Evolutionary conservation across 1,140 invertebrate genomes (phyloP), one percentile per base, ranked within the genome.

Genomic region (Lucilia sericata): DNA sequence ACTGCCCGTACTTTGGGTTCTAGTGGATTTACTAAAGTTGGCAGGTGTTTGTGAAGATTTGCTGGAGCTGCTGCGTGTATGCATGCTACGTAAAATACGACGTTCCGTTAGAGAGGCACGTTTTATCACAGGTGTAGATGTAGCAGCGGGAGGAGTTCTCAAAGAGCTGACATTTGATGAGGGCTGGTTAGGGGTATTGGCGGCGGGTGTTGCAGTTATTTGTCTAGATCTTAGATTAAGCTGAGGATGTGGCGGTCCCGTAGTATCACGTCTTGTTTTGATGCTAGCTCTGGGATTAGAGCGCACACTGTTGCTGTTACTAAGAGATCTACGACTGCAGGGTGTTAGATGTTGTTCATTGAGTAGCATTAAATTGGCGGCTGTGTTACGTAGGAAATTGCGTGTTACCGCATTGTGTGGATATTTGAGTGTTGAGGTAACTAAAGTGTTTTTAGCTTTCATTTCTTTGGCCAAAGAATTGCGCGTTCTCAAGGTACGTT

Each of bases 401-500:
- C 82, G 21, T n/a, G 82, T 83, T 14, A 84, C 84, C 9, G 76
- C 60, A 21, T 81, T 78, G 19, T 60, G 81, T 0, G 49, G 81
- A 30, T 65, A 49, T 13, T 83, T 70, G 4, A 70, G 60, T 47
- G 81, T 17, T 30, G 82, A 13, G 19, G 74, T 17, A 12, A 78
- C 74, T 14, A 85, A 49, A 17, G 85, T 36, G 9, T 70, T 36
- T 65, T 85, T 85, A 17, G 85, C 85, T 83, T 85, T 85, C 47
- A 85, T n/a, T 36, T 82, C 85, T 80, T 85, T 84, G 9, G 84
- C 19, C 2, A 88, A 85, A 2, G 86, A 87, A 70, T 90, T 90
- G 9, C 88, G 82, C 2, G 88, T 89, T 19, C 89, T 84, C 14
- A 90, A 81, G 36, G 89, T 90, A 2, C 89, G 87, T 76, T 90